Evolutionary conservation across 2,113 vertebrate genomes (phyloP).

Genomic region (Pangasianodon hypophthalmus): DNA sequence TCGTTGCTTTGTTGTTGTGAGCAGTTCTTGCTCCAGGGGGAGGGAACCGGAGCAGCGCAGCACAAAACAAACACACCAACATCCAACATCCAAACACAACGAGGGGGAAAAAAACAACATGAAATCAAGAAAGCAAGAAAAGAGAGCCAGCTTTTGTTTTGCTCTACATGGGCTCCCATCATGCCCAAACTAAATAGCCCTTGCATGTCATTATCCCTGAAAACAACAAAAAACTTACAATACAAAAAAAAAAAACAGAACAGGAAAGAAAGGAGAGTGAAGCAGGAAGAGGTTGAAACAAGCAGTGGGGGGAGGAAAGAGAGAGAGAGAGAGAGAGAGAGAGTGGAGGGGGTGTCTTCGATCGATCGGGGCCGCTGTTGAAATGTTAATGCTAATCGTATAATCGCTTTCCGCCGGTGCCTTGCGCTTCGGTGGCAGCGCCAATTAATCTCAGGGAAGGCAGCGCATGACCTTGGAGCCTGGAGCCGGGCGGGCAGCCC

Average conservation of each 20-base stretch:
- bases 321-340: constrained; percentile 4
- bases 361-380: constrained; percentile 83
- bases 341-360: constrained; percentile 61
- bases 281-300: constrained; percentile 44
- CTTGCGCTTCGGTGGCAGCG: constrained; percentile 88
- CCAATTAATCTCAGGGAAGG: constrained; percentile 97
- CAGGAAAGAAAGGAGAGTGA: constrained; percentile 28
- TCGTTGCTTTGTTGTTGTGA: constrained; percentile 54
- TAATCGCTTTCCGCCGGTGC: constrained; percentile 82
- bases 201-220: constrained; percentile 69
- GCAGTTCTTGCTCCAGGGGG: constrained; percentile 48
- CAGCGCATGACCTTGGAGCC: constrained; percentile 87
- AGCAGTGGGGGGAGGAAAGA: constrained; percentile 58
- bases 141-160: constrained; percentile 67
- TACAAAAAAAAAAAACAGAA: neutral
- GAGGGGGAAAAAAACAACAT: constrained; percentile 38
- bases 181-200: constrained; percentile 77
- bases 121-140: constrained; percentile 34
- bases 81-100: constrained; percentile 50
- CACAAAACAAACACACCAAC: constrained; percentile 54
- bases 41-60: constrained; percentile 39
- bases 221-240: constrained; percentile 30
- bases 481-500: constrained; percentile 84
- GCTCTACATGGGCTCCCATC: constrained; percentile 69
- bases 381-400: constrained; percentile 96